Evolutionary conservation across 30 jellyfish, hydroid and myxozoan species (phyloP).

Genomic region (Phacellophora camtschatica): DNA sequence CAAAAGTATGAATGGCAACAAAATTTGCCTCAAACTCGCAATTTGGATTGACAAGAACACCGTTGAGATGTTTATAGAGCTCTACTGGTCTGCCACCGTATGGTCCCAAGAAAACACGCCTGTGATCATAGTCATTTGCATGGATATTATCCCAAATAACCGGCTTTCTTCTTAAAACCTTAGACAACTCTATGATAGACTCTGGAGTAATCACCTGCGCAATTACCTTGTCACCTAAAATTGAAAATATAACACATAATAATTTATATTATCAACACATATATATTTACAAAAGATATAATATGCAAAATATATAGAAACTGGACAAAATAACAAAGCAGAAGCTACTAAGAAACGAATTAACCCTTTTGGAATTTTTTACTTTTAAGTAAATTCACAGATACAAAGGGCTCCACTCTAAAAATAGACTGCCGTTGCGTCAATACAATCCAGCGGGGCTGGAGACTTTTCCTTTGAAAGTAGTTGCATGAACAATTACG

Average conservation of each 20-base stretch:
- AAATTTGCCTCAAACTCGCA: slow-evolving; percentile 96
- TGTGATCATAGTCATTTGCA: slow-evolving; percentile 97
- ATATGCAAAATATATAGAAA: no score
- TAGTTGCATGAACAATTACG: no score
- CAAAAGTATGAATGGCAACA: slow-evolving; percentile 80
- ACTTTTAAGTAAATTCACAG: no score
- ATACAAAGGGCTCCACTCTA: no score
- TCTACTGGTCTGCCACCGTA: slow-evolving; percentile 91
- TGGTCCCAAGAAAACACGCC: slow-evolving; percentile 98
- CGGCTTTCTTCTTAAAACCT: slow-evolving; percentile 89
- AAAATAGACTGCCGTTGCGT: no score
- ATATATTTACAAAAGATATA: neutral
- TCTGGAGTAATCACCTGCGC: slow-evolving; percentile 74
- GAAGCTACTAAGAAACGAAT: no score
- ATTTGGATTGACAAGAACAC: slow-evolving; percentile 95
- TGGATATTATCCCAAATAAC: slow-evolving; percentile 98
- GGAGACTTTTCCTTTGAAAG: no score
- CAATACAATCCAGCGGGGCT: no score
- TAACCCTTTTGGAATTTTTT: no score
- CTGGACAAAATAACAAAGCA: no score
- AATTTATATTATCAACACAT: neutral
- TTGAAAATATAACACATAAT: neutral
- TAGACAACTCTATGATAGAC: slow-evolving; percentile 63
- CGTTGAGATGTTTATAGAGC: slow-evolving; percentile 67
- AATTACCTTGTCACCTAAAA: slow-evolving; percentile 86